Conservation (phyloP, 2,797 vertebrate species). For the Myiothlypis chrysogaster region DNA sequence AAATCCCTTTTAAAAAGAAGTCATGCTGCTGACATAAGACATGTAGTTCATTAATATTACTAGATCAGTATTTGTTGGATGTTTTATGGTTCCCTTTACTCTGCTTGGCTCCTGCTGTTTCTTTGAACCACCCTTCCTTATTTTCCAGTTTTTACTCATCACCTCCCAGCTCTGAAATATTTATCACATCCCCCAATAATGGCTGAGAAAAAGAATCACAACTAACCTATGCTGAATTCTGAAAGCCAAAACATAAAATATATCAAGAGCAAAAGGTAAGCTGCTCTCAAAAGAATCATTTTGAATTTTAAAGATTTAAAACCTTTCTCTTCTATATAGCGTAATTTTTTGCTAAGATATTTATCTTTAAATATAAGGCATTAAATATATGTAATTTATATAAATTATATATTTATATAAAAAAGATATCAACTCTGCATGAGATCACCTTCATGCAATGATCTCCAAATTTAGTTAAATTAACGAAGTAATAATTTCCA, state of each 20-base stretch:
- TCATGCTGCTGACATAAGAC: background rate
- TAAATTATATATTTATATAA: background rate
- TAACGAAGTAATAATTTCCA: background rate
- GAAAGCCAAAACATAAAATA: background rate
- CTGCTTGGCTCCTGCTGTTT: background rate
- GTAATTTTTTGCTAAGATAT: background rate
- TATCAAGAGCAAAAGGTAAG: background rate
- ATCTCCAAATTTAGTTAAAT: background rate
- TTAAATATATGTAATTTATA: background rate
- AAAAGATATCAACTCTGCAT: background rate
- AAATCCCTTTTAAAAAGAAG: background rate
- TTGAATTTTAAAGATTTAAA: background rate
- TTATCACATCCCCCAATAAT: background rate
- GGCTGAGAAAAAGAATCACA: background rate
- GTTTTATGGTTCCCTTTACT: background rate
- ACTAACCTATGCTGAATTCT: background rate
- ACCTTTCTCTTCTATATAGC: background rate
- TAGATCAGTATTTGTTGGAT: background rate
- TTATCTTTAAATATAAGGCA: background rate
- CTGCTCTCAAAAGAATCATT: background rate
- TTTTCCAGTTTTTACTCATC: background rate
- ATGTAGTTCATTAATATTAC: background rate
- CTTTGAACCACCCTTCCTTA: background rate
- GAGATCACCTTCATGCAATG: background rate
- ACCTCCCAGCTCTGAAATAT: background rate